Base-by-base conservation (phyloP, 2,113 vertebrate genomes). In the Pipa parva region DNA sequence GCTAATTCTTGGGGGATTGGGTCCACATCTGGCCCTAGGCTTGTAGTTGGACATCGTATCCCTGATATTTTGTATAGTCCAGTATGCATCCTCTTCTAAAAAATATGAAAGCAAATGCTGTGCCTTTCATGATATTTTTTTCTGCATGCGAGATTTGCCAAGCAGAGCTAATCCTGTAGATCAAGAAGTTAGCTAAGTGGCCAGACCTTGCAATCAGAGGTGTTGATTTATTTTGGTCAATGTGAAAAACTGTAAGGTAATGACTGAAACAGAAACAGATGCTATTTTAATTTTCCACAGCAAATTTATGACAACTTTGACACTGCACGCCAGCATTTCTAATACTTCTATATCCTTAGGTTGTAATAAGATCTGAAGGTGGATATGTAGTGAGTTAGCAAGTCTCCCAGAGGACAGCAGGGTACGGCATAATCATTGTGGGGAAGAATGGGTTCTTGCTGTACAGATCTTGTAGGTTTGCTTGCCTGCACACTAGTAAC, bases 301-400 rank as follows among this genome's bases (percentile, higher is more conserved):
- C 46, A 39, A n/a, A 29, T 54, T 31, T 54, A 29, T 61, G 66
- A 54, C 48, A 51, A 45, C 26, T 69, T 59, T 70, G 57, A 61
- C 66, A 61, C 54, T 37, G 17, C 48, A 29, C 28, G 33, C 36
- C 45, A 61, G 66, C 46, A 45, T 37, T 29, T 28, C 33, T 29
- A 70, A n/a, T 61, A 61, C 6, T 37, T 51, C 21, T 61, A 52
- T 61, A 52, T 54, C 49, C 66, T 61, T 28, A 22, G 49, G 27
- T 13, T 70, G 66, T 61, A 70, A 70, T 70, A 70, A 45, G 66
- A 70, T 61, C 66, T 61, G 57, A 70, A 61, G 29, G 66, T 25
- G 61, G 54, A 70, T 51, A 70, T 70, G 57, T 70, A 54, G 57
- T 54, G 58, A 70, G 57, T 52, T 31, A 61, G 66, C 56, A 59